Evolutionary conservation across 2,888 invertebrate genomes (phyloP), one percentile per base, ranked within the genome.

Genomic region (Sarcophaga rosellei): DNA sequence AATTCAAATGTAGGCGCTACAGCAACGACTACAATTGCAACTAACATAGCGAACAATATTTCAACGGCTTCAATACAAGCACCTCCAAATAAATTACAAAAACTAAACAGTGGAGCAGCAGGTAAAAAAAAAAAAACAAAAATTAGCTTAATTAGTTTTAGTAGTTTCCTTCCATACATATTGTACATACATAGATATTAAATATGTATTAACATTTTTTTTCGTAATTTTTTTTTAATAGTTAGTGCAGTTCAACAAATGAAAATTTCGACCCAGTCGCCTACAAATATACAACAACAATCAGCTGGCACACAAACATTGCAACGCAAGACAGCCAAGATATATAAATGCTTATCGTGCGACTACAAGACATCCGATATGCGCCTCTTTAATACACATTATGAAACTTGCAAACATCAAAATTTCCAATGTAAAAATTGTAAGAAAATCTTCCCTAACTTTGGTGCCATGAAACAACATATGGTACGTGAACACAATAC

Each of bases 341-440:
- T 93, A 3, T 93, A 93, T 85, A 94, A 93, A 89, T 93, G 93
- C 88, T 91, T 93, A 72, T 91, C 92, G 15, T 94, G 93, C 88
- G 93, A 93, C 69, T 94, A 93, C 80, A 93, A 93, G 89, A 93
- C 94, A 68, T 92, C 92, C 3, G 93, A 93, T 87, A 91, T 93
- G 89, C 92, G 93, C 82, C 89, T 92, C 21, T 94, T 94, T 66
- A 93, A 93, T 81, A 92, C 93, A 20, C 93, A 94, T 81, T 93
- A 92, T 79, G 93, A 93, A 84, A 92, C 92, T 59, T 94, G 93
- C 88, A 93, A 92, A 84, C 93, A 92, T 89, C 93, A 93, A 89
- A 93, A 92, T 74, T 92, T 93, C 89, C 92, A 92, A 87, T 93
- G 93, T 89, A 93, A 93, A 89, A 92, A 91, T 65, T 93, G 93